Percentiles rank a stretch among this genome's conserved stretches.
phyloP scores from a whole-genome alignment of 1,140 invertebrate species.

The Apocrypta bakeri region DNA sequence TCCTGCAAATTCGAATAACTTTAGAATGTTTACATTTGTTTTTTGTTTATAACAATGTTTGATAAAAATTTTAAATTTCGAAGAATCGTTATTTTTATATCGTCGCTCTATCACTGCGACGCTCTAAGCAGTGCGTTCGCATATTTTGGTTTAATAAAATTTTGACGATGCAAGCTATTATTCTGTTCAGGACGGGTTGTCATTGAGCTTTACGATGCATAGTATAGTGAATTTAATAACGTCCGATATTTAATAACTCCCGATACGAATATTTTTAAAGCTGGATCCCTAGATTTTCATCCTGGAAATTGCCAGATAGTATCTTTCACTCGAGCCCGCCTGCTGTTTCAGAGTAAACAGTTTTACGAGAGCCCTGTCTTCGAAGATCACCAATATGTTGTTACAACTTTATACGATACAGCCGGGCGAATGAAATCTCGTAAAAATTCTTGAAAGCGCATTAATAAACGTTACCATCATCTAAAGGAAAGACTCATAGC shows the following conservation, averaged over 20 bases:
- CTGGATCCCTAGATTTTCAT: constrained; percentile 9
- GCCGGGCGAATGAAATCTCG: not conserved
- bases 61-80: too few relatives aligned
- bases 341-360: not conserved
- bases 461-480: constrained; percentile 8
- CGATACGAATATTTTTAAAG: constrained; percentile 38
- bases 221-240: constrained; percentile 21
- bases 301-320: constrained; percentile 33
- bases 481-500: not conserved
- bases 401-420: constrained; percentile 32
- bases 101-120: too few relatives aligned
- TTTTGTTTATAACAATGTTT: constrained; percentile 14
- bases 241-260: not conserved
- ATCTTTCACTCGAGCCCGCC: not conserved
- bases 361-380: constrained; percentile 23
- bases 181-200: not conserved
- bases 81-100: not conserved
- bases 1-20: constrained; percentile 67
- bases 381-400: constrained; percentile 7
- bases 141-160: constrained; percentile 47
- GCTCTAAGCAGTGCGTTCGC: not conserved
- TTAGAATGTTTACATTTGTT: not conserved
- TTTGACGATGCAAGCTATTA: not conserved
- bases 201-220: not conserved
- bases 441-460: not conserved